Conservation (phyloP, 2,113 vertebrate species). For the Protomyctophum bolini region DNA sequence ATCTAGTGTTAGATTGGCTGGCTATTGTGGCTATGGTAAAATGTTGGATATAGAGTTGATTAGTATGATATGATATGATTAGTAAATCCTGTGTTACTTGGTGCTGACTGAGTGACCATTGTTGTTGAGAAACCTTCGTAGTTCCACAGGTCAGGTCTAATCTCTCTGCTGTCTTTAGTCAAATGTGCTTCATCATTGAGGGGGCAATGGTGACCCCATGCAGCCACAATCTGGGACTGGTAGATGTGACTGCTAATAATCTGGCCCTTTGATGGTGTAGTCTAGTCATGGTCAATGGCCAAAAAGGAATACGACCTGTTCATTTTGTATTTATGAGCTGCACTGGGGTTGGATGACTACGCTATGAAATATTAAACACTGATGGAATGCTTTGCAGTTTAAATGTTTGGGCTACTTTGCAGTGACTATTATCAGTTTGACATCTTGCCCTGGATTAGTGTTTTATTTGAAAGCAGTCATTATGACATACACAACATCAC, state of each 20-base stretch:
- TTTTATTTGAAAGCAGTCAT: not conserved
- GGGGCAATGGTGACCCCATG: not conserved
- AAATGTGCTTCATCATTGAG: not conserved
- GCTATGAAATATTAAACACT: constrained; percentile 23
- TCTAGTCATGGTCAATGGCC: constrained; percentile 2
- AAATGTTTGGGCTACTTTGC: too few relatives aligned
- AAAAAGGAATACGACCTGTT: constrained; percentile 1
- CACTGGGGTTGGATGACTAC: not conserved
- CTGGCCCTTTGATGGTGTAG: constrained; percentile 12
- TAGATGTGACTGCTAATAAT: not conserved
- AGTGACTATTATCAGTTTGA: not conserved
- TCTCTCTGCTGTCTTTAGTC: not conserved
- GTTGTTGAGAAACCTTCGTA: not conserved
- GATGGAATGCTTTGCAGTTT: constrained; percentile 7
- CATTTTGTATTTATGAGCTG: not conserved
- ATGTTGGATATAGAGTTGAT: too few relatives aligned
- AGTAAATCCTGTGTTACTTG: not conserved
- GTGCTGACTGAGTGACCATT: not conserved
- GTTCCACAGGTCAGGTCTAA: not conserved
- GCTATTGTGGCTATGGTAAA: too few relatives aligned
- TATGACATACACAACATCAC: not conserved
- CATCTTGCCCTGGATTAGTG: not conserved
- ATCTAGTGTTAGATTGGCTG: too few relatives aligned
- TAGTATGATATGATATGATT: not conserved
- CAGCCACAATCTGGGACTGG: not conserved